phyloP scores from a whole-genome alignment of 1,140 invertebrate species.

The Solenopsis invicta region DNA sequence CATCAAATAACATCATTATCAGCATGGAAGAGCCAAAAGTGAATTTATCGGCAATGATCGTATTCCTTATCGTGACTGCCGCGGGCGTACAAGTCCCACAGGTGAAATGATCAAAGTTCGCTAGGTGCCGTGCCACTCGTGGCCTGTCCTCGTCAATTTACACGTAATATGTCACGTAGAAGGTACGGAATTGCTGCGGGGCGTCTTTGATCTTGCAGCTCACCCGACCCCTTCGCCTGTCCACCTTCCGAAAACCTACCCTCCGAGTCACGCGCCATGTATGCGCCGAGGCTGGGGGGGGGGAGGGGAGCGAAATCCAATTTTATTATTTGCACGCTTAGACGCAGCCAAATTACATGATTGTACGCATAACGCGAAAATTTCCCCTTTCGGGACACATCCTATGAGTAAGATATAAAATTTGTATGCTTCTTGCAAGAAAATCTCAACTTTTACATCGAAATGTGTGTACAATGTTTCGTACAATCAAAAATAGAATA shows the following conservation, averaged over 20 bases:
- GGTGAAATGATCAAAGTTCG: slow-evolving; percentile 80
- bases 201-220: slow-evolving; percentile 79
- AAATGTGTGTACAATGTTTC: neutral
- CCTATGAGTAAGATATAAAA: slow-evolving; percentile 1
- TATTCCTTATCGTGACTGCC: slow-evolving; percentile 54
- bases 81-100: slow-evolving; percentile 71
- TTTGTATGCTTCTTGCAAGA: neutral
- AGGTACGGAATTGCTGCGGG: slow-evolving; percentile 70
- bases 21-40: neutral
- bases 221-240: slow-evolving; percentile 65
- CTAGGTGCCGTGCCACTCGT: slow-evolving; percentile 68
- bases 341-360: slow-evolving; percentile 72
- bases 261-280: slow-evolving; percentile 74
- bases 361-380: slow-evolving; percentile 47
- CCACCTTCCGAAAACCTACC: slow-evolving; percentile 78
- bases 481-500: neutral
- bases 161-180: slow-evolving; percentile 81
- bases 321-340: slow-evolving; percentile 78
- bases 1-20: neutral
- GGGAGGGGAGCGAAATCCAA: slow-evolving; percentile 80
- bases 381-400: slow-evolving; percentile 29
- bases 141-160: slow-evolving; percentile 81
- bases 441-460: neutral
- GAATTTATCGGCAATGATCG: slow-evolving; percentile 48
- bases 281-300: slow-evolving; percentile 63